phyloP scores from a whole-genome alignment of 2,888 invertebrate genomes.

The Drosophila yooni region DNA sequence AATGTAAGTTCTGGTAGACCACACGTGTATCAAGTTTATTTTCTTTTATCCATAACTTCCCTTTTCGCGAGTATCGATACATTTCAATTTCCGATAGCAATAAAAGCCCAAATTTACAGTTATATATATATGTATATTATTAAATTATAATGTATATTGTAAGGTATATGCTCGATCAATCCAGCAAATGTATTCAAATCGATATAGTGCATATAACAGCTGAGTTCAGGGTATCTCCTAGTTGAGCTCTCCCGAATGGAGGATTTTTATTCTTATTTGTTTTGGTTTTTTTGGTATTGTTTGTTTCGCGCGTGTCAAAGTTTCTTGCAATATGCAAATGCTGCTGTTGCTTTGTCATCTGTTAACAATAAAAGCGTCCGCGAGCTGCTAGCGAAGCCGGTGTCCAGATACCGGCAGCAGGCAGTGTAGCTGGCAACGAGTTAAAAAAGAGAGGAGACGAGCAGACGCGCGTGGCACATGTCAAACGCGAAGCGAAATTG shows the following conservation, averaged over 20 bases:
- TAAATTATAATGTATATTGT: too few species aligned
- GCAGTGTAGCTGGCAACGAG: slow-evolving; percentile 25
- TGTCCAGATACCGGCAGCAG: slow-evolving; percentile 45
- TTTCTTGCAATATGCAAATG: slow-evolving; percentile 50
- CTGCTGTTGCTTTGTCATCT: slow-evolving; percentile 50
- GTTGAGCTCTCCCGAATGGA: neutral
- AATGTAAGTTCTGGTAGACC: neutral
- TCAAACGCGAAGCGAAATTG: slow-evolving; percentile 55
- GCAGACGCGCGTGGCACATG: slow-evolving; percentile 52
- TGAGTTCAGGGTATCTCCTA: neutral
- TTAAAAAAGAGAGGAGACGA: slow-evolving; percentile 7
- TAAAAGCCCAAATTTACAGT: too few species aligned
- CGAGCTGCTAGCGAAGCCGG: slow-evolving; percentile 22
- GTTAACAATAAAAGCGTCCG: slow-evolving; percentile 61
- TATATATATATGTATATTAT: neutral
- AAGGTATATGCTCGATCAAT: neutral
- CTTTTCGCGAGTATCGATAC: too few species aligned
- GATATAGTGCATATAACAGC: neutral
- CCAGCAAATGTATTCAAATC: neutral
- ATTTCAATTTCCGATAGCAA: neutral
- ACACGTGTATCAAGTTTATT: neutral
- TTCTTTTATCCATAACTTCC: neutral
- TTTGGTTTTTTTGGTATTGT: neutral
- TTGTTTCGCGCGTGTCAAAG: slow-evolving; percentile 10
- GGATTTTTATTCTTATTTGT: neutral